Evolutionary conservation across 2,888 invertebrate genomes (phyloP), one percentile per base, ranked within the genome.

Genomic region (Apamea monoglypha): DNA sequence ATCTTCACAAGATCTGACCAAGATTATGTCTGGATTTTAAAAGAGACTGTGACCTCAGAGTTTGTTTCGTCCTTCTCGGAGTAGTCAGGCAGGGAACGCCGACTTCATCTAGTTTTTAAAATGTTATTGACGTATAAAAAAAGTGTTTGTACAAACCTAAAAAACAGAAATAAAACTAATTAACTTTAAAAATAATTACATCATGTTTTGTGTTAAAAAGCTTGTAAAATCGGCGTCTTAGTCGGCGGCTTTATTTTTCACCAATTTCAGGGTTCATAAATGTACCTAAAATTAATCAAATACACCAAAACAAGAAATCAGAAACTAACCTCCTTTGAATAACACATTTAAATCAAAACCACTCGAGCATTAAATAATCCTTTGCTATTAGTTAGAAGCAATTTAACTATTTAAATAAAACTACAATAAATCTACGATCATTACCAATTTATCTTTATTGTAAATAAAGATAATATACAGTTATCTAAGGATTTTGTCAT

Each of bases 401-500:
- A 92, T 93, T 83, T 83, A 71, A 76, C 86, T 76, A 90, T 90
- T 92, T 89, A 89, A 92, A 88, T 87, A 91, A 93, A 94, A 53
- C 63, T 47, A 18, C 14, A 61, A 78, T 94, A 92, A 94, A 94
- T 94, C 94, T 91, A 91, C 88, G 90, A 88, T 79, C 82, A 78
- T 78, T 75, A 80, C 83, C 82, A 88, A 91, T 90, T 92, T 91
- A 92, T 94, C 92, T 93, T 92, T 91, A 93, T 94, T 93, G 94
- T 91, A 90, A 91, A n/a, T n/a, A n/a, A n/a, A n/a, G n/a, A n/a
- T n/a, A n/a, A n/a, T n/a, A n/a, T 88, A 88, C 89, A 86, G 83
- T 89, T 89, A 91, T 90, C 87, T 86, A 77, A 84, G 83, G 77
- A 82, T 81, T 81, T 78, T 72, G 83, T 79, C 85, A 76, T 69